Evolutionary conservation across 2,797 vertebrate species (phyloP).

Genomic region (Sitta carolinensis): DNA sequence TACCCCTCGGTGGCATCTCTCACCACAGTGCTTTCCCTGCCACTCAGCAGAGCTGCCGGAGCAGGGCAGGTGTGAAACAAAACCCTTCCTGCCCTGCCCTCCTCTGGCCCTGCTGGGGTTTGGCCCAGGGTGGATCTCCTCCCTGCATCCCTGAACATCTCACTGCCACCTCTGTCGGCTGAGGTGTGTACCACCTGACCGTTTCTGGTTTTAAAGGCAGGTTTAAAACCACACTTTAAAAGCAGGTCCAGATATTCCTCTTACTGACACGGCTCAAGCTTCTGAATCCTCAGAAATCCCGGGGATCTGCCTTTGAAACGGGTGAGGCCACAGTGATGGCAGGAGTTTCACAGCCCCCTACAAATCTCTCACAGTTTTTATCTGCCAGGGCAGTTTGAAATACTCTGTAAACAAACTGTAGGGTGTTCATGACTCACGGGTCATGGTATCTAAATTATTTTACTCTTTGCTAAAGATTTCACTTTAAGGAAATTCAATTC

Average conservation of each 20-base stretch:
- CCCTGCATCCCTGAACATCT: neutral
- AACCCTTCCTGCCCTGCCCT: neutral
- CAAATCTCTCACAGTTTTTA: neutral
- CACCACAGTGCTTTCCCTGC: neutral
- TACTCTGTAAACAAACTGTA: neutral
- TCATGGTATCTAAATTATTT: neutral
- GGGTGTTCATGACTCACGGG: neutral
- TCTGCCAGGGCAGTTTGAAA: neutral
- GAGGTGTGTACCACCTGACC: neutral
- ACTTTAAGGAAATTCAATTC: neutral
- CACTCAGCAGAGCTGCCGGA: neutral
- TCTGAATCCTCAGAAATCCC: neutral
- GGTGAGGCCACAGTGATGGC: neutral
- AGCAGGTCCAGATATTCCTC: neutral
- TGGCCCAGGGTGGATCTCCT: neutral
- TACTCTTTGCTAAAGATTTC: neutral
- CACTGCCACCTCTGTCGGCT: neutral
- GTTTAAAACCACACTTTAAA: neutral
- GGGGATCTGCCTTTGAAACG: neutral
- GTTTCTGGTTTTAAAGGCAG: neutral
- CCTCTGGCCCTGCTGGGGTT: neutral
- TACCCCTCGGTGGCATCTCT: neutral
- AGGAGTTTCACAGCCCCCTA: neutral
- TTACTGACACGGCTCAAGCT: neutral
- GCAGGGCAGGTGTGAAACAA: neutral